A percentile compares a stretch with the other conserved stretches of the same genome.
phyloP scores from a whole-genome alignment of 2,888 invertebrate species.

The Oscheius myriophilus region DNA sequence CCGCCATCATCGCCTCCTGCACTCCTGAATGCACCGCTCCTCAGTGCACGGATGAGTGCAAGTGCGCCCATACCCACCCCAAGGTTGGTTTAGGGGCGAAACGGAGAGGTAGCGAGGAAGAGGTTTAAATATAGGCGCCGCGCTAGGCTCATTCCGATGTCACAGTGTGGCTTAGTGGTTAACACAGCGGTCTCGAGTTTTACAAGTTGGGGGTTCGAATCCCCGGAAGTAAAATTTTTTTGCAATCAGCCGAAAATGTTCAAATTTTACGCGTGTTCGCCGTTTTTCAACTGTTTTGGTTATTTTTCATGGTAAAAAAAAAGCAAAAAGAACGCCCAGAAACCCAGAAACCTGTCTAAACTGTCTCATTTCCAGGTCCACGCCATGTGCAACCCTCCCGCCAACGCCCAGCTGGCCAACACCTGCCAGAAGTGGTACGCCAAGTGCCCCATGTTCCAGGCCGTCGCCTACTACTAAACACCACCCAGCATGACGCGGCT shows the following conservation, averaged over 20 bases:
- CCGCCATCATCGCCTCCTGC: slow-evolving; percentile 58
- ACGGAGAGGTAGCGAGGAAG: too few species aligned
- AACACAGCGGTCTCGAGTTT: too few species aligned
- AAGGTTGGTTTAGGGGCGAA: slow-evolving; percentile 33
- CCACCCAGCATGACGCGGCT: neutral
- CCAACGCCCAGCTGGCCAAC: slow-evolving; percentile 53
- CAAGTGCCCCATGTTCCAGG: slow-evolving; percentile 65
- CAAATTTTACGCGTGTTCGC: too few species aligned
- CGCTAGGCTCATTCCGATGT: too few species aligned
- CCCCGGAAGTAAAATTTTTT: too few species aligned
- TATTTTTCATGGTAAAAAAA: too few species aligned
- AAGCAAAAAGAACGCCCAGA: neutral
- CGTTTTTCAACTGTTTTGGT: too few species aligned
- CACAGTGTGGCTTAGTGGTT: too few species aligned
- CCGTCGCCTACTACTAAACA: slow-evolving; percentile 56
- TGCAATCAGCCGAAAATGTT: too few species aligned
- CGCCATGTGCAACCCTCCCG: slow-evolving; percentile 65
- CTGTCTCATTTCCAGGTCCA: slow-evolving; percentile 43
- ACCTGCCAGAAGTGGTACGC: slow-evolving; percentile 64
- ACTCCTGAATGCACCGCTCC: slow-evolving; percentile 58
- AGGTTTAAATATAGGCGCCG: too few species aligned
- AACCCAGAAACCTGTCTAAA: too few species aligned
- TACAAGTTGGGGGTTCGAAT: too few species aligned
- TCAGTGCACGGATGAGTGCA: slow-evolving; percentile 62
- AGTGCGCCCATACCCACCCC: slow-evolving; percentile 62